Evolutionary conservation across 1,140 invertebrate species (phyloP).

Genomic region (Lordiphosa stackelbergi): DNA sequence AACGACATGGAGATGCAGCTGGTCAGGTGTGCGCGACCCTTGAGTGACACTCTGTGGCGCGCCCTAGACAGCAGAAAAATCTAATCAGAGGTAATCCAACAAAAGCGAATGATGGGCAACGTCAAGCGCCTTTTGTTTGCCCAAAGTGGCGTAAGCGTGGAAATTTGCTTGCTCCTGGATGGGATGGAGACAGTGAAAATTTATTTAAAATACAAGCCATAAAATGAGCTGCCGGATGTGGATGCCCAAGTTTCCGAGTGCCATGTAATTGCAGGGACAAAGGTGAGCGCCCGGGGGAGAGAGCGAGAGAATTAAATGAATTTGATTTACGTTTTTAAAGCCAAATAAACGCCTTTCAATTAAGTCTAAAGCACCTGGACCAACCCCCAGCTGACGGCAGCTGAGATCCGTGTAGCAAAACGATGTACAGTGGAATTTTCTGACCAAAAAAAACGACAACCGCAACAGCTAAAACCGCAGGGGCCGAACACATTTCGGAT

Average conservation of each 20-base stretch:
- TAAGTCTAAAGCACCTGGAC: slow-evolving; percentile 47
- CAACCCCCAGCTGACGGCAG: slow-evolving; percentile 4
- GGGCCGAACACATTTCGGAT: no score
- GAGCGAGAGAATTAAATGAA: slow-evolving; percentile 64
- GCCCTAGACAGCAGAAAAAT: slow-evolving; percentile 49
- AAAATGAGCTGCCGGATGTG: slow-evolving; percentile 64
- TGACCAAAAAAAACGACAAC: no score
- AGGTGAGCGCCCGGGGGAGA: slow-evolving; percentile 30
- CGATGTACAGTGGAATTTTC: no score
- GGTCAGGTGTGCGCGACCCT: slow-evolving; percentile 26
- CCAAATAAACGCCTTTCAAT: slow-evolving; percentile 76
- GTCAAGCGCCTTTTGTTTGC: slow-evolving; percentile 69
- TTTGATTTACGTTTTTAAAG: slow-evolving; percentile 76
- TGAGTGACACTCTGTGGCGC: slow-evolving; percentile 53
- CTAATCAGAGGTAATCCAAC: slow-evolving; percentile 76
- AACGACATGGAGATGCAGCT: slow-evolving; percentile 20
- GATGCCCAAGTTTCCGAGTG: slow-evolving; percentile 51
- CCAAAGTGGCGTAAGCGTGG: slow-evolving; percentile 64
- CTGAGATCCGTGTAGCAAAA: no score
- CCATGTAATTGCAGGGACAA: slow-evolving; percentile 70
- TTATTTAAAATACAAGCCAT: slow-evolving; percentile 75
- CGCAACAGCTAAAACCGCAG: no score
- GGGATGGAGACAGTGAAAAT: slow-evolving; percentile 29
- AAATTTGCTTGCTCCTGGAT: slow-evolving; percentile 50
- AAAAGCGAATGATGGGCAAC: slow-evolving; percentile 69